Conservation (phyloP, 2,888 invertebrate species). For the Imbricaverruca yamaguchii region DNA sequence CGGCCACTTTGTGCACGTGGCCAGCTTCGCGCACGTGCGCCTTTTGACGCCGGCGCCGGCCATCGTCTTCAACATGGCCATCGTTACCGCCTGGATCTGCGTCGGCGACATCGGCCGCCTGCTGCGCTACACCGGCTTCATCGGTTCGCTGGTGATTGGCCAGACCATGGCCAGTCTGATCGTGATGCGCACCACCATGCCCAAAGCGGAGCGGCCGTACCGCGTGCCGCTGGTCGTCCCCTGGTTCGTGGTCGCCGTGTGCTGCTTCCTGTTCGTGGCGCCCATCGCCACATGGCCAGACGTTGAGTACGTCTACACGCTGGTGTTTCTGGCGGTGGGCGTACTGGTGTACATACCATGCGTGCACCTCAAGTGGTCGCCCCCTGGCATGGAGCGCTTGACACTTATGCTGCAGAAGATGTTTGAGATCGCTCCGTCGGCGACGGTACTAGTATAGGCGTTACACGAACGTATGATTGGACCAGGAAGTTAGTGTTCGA, state of each 20-base stretch:
- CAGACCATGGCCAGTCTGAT: conserved; percentile 87
- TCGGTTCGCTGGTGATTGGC: conserved; percentile 96
- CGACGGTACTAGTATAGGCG: too few relatives aligned
- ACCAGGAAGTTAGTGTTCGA: too few relatives aligned
- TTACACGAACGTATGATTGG: too few relatives aligned
- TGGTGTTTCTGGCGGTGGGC: conserved; percentile 78
- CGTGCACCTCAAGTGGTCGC: conserved; percentile 45
- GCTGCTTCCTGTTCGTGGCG: conserved; percentile 83
- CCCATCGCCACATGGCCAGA: conserved; percentile 89
- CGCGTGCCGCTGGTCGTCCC: conserved; percentile 88
- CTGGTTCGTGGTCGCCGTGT: conserved; percentile 76
- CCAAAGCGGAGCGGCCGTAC: conserved; percentile 84
- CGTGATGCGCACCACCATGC: conserved; percentile 83
- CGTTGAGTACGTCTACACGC: conserved; percentile 89
- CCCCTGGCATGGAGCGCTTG: too few relatives aligned
- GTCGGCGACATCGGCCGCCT: conserved; percentile 88
- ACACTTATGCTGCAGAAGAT: too few relatives aligned
- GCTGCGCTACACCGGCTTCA: conserved; percentile 96
- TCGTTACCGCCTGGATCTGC: conserved; percentile 82
- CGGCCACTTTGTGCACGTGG: conserved; percentile 79
- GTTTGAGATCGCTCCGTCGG: too few relatives aligned
- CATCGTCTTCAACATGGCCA: conserved; percentile 84
- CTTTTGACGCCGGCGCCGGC: conserved; percentile 91
- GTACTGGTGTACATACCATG: conserved; percentile 89
- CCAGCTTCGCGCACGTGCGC: conserved; percentile 85